phyloP scores from a whole-genome alignment of 1,140 invertebrate genomes.

The Ooceraea biroi region DNA sequence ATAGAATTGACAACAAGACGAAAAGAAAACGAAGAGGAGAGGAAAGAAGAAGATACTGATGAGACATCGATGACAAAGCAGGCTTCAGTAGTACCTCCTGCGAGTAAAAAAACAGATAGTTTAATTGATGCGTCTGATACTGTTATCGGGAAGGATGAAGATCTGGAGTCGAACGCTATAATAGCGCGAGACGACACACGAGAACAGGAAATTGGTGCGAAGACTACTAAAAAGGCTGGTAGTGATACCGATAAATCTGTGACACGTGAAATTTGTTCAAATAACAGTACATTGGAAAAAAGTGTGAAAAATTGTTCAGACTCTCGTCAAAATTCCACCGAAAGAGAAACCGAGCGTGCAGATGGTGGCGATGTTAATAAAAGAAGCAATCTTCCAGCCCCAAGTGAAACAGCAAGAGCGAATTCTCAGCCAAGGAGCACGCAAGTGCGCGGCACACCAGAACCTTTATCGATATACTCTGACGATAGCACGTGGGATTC shows the following conservation, averaged over 20 bases:
- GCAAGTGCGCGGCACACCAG: not conserved
- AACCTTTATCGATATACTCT: constrained; percentile 75
- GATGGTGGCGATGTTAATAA: not conserved
- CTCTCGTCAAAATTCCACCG: not conserved
- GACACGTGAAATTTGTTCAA: not conserved
- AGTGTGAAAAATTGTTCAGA: not conserved
- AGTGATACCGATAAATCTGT: not conserved
- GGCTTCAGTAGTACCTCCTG: not conserved
- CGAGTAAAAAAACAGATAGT: not conserved
- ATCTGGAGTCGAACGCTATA: not conserved
- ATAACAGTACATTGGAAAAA: not conserved
- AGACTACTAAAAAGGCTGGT: not conserved
- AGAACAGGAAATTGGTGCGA: not conserved
- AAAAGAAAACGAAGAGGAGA: not conserved
- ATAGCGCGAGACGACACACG: not conserved
- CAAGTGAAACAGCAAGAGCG: not conserved
- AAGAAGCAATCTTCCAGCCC: not conserved
- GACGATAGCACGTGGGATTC: constrained; percentile 81
- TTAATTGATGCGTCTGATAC: too few species aligned
- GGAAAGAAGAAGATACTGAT: not conserved
- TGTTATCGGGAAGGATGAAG: too few species aligned
- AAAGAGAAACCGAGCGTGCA: not conserved
- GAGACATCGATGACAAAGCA: not conserved
- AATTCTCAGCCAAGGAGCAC: not conserved
- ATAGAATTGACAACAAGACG: not conserved